Evolutionary conservation across 2,888 invertebrate genomes (phyloP).

Genomic region (Xestobium rufovillosum): DNA sequence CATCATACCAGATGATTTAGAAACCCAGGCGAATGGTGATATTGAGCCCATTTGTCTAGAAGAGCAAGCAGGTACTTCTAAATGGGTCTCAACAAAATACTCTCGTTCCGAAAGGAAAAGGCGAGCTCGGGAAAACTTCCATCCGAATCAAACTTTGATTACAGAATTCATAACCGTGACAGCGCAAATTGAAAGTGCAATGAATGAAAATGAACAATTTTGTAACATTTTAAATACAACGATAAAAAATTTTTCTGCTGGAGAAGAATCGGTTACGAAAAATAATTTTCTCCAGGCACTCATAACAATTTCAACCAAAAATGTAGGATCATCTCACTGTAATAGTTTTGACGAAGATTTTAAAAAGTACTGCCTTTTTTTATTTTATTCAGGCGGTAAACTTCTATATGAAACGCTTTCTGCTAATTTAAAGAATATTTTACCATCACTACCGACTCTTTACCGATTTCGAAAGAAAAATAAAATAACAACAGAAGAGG

Average conservation of each 20-base stretch:
- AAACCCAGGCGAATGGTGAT: slow-evolving; percentile 4
- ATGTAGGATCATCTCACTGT: slow-evolving; percentile 6
- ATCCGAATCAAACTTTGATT: slow-evolving; percentile 7
- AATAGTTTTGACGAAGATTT: slow-evolving; percentile 8
- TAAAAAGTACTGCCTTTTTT: slow-evolving; percentile 6
- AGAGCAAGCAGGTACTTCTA: slow-evolving; percentile 4
- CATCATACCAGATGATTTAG: slow-evolving; percentile 5
- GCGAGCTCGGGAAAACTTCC: slow-evolving; percentile 7
- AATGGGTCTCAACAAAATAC: slow-evolving; percentile 8
- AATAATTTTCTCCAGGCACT: slow-evolving; percentile 6
- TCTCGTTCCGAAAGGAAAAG: slow-evolving; percentile 7
- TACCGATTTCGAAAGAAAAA: slow-evolving; percentile 13
- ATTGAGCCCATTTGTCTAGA: slow-evolving; percentile 2
- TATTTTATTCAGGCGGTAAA: slow-evolving; percentile 9
- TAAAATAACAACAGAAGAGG: slow-evolving; percentile 19
- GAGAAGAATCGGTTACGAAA: slow-evolving; percentile 5
- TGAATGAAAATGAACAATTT: slow-evolving; percentile 6
- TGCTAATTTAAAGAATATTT: slow-evolving; percentile 20
- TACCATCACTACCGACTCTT: slow-evolving; percentile 19
- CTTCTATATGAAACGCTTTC: slow-evolving; percentile 9
- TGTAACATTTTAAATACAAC: slow-evolving; percentile 5
- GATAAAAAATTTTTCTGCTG: slow-evolving; percentile 8
- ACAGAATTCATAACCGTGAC: slow-evolving; percentile 7
- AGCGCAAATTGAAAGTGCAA: slow-evolving; percentile 4
- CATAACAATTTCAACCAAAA: slow-evolving; percentile 7